Evolutionary conservation across 2,888 invertebrate genomes (phyloP).

Genomic region (Dasypolia templi): DNA sequence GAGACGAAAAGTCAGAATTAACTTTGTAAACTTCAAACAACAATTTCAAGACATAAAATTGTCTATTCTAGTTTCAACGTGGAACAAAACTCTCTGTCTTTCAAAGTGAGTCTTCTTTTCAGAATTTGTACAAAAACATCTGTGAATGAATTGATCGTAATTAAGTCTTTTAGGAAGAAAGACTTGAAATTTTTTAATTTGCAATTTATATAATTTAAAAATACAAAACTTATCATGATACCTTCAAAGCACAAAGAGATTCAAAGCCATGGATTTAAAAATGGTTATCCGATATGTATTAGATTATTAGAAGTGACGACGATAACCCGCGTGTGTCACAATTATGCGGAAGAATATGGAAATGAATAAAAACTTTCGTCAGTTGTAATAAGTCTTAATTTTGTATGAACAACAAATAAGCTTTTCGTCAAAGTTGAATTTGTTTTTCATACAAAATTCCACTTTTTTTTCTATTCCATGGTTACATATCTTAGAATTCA

Average conservation of each 20-base stretch:
- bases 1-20: constrained; percentile 68
- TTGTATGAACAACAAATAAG: no score
- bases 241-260: background rate
- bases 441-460: no score
- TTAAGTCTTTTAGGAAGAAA: constrained; percentile 19
- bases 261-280: constrained; percentile 24
- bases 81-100: constrained; percentile 31
- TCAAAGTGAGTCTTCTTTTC: constrained; percentile 12
- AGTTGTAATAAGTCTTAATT: no score
- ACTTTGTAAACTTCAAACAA: constrained; percentile 69
- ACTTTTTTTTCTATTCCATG: no score
- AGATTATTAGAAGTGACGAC: no score
- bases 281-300: constrained; percentile 30
- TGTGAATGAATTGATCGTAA: constrained; percentile 28
- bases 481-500: constrained; percentile 37
- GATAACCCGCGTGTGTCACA: no score
- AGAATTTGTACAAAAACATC: constrained; percentile 33
- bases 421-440: no score
- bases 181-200: background rate
- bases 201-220: background rate
- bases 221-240: background rate
- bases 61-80: constrained; percentile 62
- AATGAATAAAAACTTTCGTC: no score
- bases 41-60: constrained; percentile 58
- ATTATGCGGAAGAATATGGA: no score